Evolutionary conservation across 2,888 invertebrate genomes (phyloP), one percentile per base, ranked within the genome.

Genomic region (Campoplex nolae): DNA sequence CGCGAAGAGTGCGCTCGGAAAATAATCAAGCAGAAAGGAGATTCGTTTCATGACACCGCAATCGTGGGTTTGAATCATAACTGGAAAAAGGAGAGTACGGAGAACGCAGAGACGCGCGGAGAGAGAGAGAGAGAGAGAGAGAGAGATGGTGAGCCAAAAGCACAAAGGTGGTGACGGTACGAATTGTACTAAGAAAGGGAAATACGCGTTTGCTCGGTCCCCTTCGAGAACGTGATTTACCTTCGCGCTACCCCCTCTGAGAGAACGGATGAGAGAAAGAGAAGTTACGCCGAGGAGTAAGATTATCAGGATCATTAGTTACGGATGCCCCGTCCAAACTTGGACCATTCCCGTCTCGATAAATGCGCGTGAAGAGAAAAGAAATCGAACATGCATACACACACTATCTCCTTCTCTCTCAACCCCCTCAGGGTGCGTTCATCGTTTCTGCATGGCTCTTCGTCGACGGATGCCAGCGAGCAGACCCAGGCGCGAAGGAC

Each of bases 241-340:
- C 67, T 58, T 51, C 42, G 54, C 42, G 54, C 56, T 56, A 13
- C 42, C 67, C 18, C 38, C 68, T 51, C 54, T 3, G 48, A 67
- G 74, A 73, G 77, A 85, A 70, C 54, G 28, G 62, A 83, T 70
- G 83, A 86, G 86, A 88, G 86, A 88, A 83, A 91, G 91, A 90
- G 89, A 90, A 86, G 85, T 79, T 90, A 77, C 84, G 82, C 85
- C 88, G 89, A 80, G 79, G 89, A 88, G 90, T 80, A 78, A 86
- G 86, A 87, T 93, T 93, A 93, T 93, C 93, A 92, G 93, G 93
- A 92, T 93, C 93, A 93, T 93, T 93, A 93, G 93, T 93, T 93
- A 93, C 93, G 93, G 93, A 93, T 93, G 93, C 93, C 93, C 92
- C 91, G 90, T 92, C 92, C 90, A 91, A 92, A 93, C 92, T 91